Percentiles rank a stretch among this genome's conserved stretches.
Evolutionary conservation across 2,888 invertebrate genomes (phyloP).

Genomic region (Philaethria dido): DNA sequence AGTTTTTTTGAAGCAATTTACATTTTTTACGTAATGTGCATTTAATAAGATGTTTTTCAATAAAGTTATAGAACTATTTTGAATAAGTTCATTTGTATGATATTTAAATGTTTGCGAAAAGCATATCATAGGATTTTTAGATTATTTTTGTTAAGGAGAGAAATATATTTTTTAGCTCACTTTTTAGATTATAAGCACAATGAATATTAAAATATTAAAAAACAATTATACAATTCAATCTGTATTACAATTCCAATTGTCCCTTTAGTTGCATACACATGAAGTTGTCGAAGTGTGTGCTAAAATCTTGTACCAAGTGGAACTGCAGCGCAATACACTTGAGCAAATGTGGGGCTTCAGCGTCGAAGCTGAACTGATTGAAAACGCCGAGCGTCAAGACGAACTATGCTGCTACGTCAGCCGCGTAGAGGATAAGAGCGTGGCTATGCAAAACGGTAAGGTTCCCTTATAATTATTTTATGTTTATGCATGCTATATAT

Average conservation of each 20-base stretch:
- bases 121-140: too few species aligned
- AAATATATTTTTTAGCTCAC: too few species aligned
- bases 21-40: not conserved
- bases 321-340: slow-evolving; percentile 93
- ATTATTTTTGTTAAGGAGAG: too few species aligned
- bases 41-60: not conserved
- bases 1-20: not conserved
- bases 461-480: slow-evolving; percentile 3
- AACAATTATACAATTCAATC: too few species aligned
- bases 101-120: not conserved
- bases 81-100: not conserved
- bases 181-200: too few species aligned
- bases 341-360: slow-evolving; percentile 99
- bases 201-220: too few species aligned
- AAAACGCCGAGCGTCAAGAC: slow-evolving; percentile 97
- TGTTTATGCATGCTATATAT: not conserved
- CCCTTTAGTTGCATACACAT: slow-evolving; percentile 92
- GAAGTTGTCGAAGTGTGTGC: slow-evolving; percentile 98
- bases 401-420: slow-evolving; percentile 98
- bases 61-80: too few species aligned
- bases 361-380: slow-evolving; percentile 98
- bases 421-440: slow-evolving; percentile 97
- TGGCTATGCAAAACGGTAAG: slow-evolving; percentile 97
- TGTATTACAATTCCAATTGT: not conserved
- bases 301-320: slow-evolving; percentile 98